Percentiles rank a stretch among this genome's conserved stretches.
Conservation (phyloP, 2,797 vertebrate genomes). For the Pelobates cultripes region DNA sequence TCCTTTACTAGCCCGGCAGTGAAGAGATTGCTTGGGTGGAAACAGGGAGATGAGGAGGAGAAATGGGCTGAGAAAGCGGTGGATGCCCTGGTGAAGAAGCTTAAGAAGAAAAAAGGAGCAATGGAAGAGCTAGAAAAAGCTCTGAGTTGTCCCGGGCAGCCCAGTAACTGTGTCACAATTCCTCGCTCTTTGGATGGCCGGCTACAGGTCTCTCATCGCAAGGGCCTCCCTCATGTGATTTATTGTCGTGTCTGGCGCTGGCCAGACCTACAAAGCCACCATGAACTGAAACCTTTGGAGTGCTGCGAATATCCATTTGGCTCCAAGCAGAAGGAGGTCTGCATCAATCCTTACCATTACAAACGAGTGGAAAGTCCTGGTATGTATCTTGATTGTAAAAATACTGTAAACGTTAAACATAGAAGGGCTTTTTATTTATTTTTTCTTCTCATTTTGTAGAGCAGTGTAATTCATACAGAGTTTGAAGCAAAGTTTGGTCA, state of each 20-base stretch:
- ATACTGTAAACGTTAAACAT: no score
- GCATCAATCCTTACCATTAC: conserved; percentile 99
- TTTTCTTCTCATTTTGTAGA: neutral
- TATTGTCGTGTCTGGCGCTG: conserved; percentile 98
- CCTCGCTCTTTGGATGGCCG: conserved; percentile 93
- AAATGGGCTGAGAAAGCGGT: conserved; percentile 99
- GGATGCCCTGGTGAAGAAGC: conserved; percentile 96
- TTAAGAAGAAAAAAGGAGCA: conserved; percentile 97
- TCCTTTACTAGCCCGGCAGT: conserved; percentile 98
- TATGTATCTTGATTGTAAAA: conserved; percentile 65
- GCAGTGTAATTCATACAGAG: no score
- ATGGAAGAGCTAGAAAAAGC: conserved; percentile 99
- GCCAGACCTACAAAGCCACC: conserved; percentile 96
- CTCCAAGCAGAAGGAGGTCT: conserved; percentile 98
- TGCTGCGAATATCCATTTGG: conserved; percentile 97
- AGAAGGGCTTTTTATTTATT: no score
- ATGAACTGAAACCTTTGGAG: conserved; percentile 96
- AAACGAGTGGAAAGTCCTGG: conserved; percentile 97
- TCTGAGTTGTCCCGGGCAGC: conserved; percentile 93
- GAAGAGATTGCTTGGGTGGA: conserved; percentile 96
- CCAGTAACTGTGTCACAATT: conserved; percentile 97
- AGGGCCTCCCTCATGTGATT: conserved; percentile 95
- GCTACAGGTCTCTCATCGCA: conserved; percentile 94
- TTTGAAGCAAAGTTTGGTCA: no score
- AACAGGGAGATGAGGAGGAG: conserved; percentile 97